phyloP scores from a whole-genome alignment of 2,113 vertebrate genomes.

The Terrapene triunguis region DNA sequence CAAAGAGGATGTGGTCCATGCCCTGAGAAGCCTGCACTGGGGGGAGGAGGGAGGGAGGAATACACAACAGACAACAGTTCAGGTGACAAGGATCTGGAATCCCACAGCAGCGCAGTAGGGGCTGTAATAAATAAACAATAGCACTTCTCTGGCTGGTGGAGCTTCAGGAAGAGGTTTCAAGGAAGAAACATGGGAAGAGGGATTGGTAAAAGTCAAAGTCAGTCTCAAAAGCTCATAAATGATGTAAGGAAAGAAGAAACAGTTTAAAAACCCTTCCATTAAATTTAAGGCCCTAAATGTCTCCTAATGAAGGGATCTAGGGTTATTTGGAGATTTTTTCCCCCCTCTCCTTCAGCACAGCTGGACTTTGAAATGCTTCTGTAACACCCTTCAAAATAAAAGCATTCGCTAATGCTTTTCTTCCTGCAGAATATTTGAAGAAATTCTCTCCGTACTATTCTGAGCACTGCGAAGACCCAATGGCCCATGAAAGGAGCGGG shows the following conservation, averaged over 20 bases:
- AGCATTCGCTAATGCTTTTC: neutral
- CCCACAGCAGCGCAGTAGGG: neutral
- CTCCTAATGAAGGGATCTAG: neutral
- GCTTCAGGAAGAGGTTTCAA: neutral
- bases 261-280: neutral
- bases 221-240: slow-evolving; percentile 18
- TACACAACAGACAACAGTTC: neutral
- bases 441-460: neutral
- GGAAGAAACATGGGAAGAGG: neutral
- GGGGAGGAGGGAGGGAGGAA: neutral
- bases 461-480: slow-evolving; percentile 13
- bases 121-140: neutral
- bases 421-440: neutral
- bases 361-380: neutral
- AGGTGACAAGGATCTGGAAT: neutral
- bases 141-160: too few species aligned
- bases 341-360: neutral
- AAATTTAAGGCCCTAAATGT: slow-evolving; percentile 42
- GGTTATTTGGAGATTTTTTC: neutral
- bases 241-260: slow-evolving; percentile 57
- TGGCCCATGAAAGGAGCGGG: neutral
- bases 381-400: fast-evolving
- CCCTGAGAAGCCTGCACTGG: neutral
- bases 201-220: neutral
- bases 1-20: neutral